Evolutionary conservation across 2,113 vertebrate genomes (phyloP), one percentile per base, ranked within the genome.

Genomic region (Alethe diademata): DNA sequence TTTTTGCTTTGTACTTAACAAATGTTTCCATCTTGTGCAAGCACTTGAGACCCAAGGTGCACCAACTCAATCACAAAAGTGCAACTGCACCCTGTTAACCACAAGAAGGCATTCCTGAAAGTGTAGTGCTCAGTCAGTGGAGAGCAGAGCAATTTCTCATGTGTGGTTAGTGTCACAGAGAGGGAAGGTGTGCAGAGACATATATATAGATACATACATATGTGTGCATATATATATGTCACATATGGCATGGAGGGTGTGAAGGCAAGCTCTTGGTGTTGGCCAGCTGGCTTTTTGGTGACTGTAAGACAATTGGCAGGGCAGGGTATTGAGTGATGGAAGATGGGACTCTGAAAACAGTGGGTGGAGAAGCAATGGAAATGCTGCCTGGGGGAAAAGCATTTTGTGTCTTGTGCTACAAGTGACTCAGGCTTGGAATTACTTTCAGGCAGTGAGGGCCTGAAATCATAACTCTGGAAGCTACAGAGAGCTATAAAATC

Each of bases 161-260:
- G 20, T 72, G 15, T 48, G 19, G 28, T 62, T 82, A 11, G 14
- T 19, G 45, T 78, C 65, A 42, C 2, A 28, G 31, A 48, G 56
- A 35, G 15, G 42, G 17, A 57, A 23, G 10, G 16, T 43, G 19
- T 85, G 33, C 70, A 74, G 24, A 7, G 14, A 57, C 24, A 14
- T 48, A 48, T 48, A 48, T 48, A 15, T 15, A 5, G 14, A 24
- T 25, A 24, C 8, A 24, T 45, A 22, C 17, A 45, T 45, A 47
- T 47, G 11, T 47, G 5, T 20, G 20, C 22, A 11, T 14, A 50
- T 50, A 14, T 25, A 8, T 5, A 2, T 36, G 15, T 35, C 35
- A 31, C 1, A 48, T 29, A 18, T 2, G 35, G 23, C 38, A 24
- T 0, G 0, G 33, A 67, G 43, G 7, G 7, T 33, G 15, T 42